Percentiles rank a stretch among this genome's conserved stretches.
phyloP scores from a whole-genome alignment of 2,888 invertebrate species.

The Euphydryas editha region DNA sequence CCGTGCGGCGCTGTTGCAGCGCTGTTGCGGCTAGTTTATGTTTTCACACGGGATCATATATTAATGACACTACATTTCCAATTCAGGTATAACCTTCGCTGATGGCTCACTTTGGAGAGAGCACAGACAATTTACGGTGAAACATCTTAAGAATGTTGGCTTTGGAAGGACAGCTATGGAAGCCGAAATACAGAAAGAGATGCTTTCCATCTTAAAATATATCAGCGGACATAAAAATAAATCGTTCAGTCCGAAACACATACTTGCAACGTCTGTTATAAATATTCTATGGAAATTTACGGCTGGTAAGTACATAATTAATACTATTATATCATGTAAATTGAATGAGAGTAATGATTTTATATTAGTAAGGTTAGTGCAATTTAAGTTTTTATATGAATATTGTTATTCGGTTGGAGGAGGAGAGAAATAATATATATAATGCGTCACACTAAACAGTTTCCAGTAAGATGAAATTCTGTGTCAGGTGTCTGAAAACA shows the following conservation, averaged over 20 bases:
- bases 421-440: no score
- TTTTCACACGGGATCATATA: no score
- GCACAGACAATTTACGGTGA: constrained; percentile 86
- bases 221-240: constrained; percentile 56
- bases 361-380: not conserved
- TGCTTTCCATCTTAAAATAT: constrained; percentile 75
- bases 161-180: constrained; percentile 85
- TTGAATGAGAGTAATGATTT: not conserved
- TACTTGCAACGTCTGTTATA: constrained; percentile 85
- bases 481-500: no score
- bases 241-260: constrained; percentile 76
- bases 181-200: constrained; percentile 83
- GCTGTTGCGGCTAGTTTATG: no score
- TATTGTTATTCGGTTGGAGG: no score
- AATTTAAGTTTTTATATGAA: not conserved
- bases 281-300: constrained; percentile 88
- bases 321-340: not conserved
- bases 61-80: no score
- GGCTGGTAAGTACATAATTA: constrained; percentile 73
- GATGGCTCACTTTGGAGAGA: constrained; percentile 87
- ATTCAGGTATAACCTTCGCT: constrained; percentile 87
- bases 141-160: constrained; percentile 85
- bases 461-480: no score
- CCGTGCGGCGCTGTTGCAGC: no score
- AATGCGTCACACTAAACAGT: no score